phyloP scores from a whole-genome alignment of 2,888 invertebrate species.

The Drosophila neonasuta region DNA sequence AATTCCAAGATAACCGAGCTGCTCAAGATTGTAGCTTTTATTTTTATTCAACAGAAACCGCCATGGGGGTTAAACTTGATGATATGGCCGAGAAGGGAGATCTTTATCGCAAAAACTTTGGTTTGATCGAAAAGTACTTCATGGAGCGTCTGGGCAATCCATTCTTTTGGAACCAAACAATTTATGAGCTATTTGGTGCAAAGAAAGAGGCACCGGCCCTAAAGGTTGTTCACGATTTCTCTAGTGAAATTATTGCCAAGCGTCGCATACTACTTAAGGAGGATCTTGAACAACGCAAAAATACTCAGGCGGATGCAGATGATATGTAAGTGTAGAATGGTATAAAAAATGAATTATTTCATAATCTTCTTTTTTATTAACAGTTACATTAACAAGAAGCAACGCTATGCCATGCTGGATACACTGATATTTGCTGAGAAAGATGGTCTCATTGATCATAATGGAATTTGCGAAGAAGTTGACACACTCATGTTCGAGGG shows the following conservation, averaged over 20 bases:
- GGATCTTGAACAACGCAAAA: slow-evolving; percentile 22
- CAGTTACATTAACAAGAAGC: slow-evolving; percentile 61
- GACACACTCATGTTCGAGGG: slow-evolving; percentile 85
- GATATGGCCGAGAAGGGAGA: slow-evolving; percentile 72
- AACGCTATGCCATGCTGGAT: slow-evolving; percentile 76
- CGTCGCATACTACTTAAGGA: slow-evolving; percentile 58
- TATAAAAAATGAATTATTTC: not conserved
- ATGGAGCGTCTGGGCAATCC: slow-evolving; percentile 69
- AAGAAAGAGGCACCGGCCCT: slow-evolving; percentile 48
- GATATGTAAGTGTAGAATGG: slow-evolving; percentile 33
- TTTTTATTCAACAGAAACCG: slow-evolving; percentile 62
- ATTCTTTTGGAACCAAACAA: slow-evolving; percentile 41
- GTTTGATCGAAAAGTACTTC: slow-evolving; percentile 68
- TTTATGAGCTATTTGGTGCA: slow-evolving; percentile 58
- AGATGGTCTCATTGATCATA: slow-evolving; percentile 72
- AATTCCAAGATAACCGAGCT: not conserved
- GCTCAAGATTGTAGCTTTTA: not conserved
- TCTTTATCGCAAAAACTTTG: slow-evolving; percentile 67
- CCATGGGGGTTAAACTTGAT: slow-evolving; percentile 75
- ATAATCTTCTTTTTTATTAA: not conserved
- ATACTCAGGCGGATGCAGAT: slow-evolving; percentile 12
- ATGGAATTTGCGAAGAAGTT: slow-evolving; percentile 86
- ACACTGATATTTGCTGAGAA: slow-evolving; percentile 70
- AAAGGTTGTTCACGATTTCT: slow-evolving; percentile 69
- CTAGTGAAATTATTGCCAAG: slow-evolving; percentile 76